These are phyloP conservation scores for Epicauta chinensis DNA, from an alignment of 1,140 invertebrate species.

Conservation along the genomic window DNA sequence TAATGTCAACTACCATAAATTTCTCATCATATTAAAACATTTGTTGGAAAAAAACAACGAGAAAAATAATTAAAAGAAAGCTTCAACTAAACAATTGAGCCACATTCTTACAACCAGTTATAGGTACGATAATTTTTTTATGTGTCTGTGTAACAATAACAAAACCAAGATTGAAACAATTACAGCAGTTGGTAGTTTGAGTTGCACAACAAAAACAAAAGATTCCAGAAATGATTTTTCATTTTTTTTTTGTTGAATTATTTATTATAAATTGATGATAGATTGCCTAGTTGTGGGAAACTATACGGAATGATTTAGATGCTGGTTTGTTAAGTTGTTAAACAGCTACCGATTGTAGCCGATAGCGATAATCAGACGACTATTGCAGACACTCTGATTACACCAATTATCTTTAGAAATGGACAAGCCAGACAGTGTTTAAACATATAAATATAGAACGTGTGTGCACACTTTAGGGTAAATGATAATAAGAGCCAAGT, in stretches of 20 bases:
- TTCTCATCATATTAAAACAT: constrained; percentile 3
- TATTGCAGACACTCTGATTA: constrained; percentile 6
- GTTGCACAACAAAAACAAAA: background rate
- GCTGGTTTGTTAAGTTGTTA: constrained; percentile 2
- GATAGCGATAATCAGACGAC: constrained; percentile 4
- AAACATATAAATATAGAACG: background rate
- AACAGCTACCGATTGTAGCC: constrained; percentile 1
- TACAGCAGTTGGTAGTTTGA: background rate
- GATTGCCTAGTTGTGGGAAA: background rate
- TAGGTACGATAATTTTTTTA: constrained; percentile 1
- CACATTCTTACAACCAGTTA: constrained; percentile 10
- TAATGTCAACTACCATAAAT: constrained; percentile 1
- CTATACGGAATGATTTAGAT: constrained; percentile 1
- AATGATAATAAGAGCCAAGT: no score
- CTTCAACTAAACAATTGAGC: background rate
- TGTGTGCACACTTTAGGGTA: background rate
- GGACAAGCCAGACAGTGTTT: background rate
- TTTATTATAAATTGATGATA: no score
- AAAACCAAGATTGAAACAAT: constrained; percentile 3
- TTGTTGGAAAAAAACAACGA: background rate
- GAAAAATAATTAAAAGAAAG: background rate
- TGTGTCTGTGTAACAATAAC: background rate
- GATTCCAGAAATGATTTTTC: no score
- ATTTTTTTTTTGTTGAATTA: no score
- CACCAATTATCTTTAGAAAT: constrained; percentile 3